A percentile compares a stretch with the other conserved stretches of the same genome.
Conservation (phyloP, 2,113 vertebrate species). For the Clinocottus analis region DNA sequence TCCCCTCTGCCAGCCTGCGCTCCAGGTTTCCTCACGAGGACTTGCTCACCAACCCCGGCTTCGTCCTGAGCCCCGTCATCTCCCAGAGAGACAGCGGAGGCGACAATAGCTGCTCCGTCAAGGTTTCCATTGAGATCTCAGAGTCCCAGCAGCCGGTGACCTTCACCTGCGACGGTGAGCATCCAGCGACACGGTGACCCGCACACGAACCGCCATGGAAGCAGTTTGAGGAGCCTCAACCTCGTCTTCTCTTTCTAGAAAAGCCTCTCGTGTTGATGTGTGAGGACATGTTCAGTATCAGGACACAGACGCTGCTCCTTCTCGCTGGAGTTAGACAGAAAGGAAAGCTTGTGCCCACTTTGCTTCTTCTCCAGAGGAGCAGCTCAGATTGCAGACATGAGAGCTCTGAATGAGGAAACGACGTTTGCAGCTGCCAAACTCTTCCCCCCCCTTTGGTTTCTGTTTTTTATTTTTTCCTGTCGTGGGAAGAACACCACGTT, state of each 20-base stretch:
- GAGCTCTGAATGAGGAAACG: slow-evolving; percentile 49
- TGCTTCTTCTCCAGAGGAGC: slow-evolving; percentile 41
- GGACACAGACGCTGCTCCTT: not conserved
- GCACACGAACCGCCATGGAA: not conserved
- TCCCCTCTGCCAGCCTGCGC: slow-evolving; percentile 83
- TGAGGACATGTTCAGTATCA: not conserved
- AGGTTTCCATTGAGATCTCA: slow-evolving; percentile 97
- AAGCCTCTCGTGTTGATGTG: too few relatives aligned
- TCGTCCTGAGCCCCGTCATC: slow-evolving; percentile 92
- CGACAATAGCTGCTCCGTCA: slow-evolving; percentile 92
- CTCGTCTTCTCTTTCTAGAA: too few relatives aligned
- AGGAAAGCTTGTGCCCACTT: slow-evolving; percentile 4
- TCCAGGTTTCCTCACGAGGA: slow-evolving; percentile 84
- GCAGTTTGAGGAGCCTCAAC: too few relatives aligned
- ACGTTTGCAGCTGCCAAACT: slow-evolving; percentile 55
- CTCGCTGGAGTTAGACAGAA: not conserved
- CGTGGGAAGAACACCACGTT: slow-evolving; percentile 66
- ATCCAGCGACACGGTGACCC: not conserved
- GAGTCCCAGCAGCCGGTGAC: slow-evolving; percentile 96
- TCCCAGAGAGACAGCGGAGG: slow-evolving; percentile 86
- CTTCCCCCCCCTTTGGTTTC: slow-evolving; percentile 35
- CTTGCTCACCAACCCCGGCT: slow-evolving; percentile 90
- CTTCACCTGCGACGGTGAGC: slow-evolving; percentile 97
- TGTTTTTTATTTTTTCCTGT: slow-evolving; percentile 37
- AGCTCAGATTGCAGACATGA: slow-evolving; percentile 59